A percentile compares a stretch with the other conserved stretches of the same genome.
Conservation (phyloP, 2,113 vertebrate genomes). For the Melanocharis versteri region DNA sequence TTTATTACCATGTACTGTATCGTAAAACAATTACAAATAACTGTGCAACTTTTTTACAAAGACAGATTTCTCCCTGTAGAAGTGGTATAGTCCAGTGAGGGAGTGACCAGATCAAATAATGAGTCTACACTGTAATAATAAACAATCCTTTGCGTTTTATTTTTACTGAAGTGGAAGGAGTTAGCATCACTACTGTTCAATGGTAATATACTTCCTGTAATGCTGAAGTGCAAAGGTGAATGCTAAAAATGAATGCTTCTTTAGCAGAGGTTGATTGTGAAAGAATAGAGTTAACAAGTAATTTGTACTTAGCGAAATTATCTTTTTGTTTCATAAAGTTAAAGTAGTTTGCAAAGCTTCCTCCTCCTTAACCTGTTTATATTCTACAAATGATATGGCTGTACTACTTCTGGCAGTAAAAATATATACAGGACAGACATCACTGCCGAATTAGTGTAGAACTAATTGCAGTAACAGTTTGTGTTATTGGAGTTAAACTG, state of each 20-base stretch:
- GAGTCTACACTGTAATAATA: slow-evolving; percentile 6
- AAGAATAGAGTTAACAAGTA: not conserved
- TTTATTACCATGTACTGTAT: slow-evolving; percentile 59
- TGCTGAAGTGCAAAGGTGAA: not conserved
- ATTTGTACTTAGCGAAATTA: not conserved
- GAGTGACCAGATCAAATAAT: slow-evolving; percentile 39
- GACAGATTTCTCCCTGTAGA: slow-evolving; percentile 24
- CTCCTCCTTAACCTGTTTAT: not conserved
- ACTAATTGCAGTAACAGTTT: slow-evolving; percentile 40
- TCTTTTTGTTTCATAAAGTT: not conserved
- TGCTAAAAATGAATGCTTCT: not conserved
- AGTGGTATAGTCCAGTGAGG: slow-evolving; percentile 6
- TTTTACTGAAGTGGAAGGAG: not conserved
- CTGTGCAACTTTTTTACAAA: slow-evolving; percentile 35
- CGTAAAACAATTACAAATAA: slow-evolving; percentile 60
- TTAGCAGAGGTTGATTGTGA: not conserved
- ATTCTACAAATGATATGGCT: not conserved
- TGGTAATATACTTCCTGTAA: not conserved
- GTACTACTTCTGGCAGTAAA: not conserved
- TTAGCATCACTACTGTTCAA: not conserved
- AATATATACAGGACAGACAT: not conserved
- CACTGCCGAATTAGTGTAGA: not conserved
- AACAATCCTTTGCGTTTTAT: not conserved
- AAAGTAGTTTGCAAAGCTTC: not conserved
- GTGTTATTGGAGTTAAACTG: slow-evolving; percentile 43